Evolutionary conservation across 2,797 vertebrate genomes (phyloP).

Genomic region (Chloroceryle inda): DNA sequence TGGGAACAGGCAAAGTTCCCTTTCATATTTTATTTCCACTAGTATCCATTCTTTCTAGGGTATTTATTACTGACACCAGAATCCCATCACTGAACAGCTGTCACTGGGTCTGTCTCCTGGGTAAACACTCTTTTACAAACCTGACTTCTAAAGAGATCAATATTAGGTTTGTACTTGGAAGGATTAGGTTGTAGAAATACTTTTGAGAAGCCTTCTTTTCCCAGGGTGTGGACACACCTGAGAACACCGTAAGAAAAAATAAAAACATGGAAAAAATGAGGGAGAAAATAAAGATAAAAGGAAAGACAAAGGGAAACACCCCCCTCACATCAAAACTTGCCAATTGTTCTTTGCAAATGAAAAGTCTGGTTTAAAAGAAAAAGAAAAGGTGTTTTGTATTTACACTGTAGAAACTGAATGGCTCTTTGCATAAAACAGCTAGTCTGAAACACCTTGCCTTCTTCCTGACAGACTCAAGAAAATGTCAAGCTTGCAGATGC

Average conservation of each 20-base stretch:
- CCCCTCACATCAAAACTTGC: neutral
- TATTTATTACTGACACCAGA: slow-evolving; percentile 78
- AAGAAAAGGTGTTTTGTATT: slow-evolving; percentile 18
- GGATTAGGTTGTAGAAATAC: slow-evolving; percentile 69
- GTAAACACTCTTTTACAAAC: slow-evolving; percentile 70
- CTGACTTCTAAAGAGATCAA: slow-evolving; percentile 70
- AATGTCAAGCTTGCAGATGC: neutral
- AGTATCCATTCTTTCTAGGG: slow-evolving; percentile 63
- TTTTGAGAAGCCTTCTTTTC: slow-evolving; percentile 73
- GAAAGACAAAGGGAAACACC: neutral
- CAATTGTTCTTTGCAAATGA: slow-evolving; percentile 8
- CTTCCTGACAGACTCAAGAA: slow-evolving; percentile 66
- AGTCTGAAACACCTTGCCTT: neutral
- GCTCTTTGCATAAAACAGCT: neutral
- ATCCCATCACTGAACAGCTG: slow-evolving; percentile 72
- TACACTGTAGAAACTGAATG: neutral
- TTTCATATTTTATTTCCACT: slow-evolving; percentile 76
- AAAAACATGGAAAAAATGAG: neutral
- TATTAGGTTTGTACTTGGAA: slow-evolving; percentile 77
- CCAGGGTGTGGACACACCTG: slow-evolving; percentile 65
- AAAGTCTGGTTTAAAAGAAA: slow-evolving; percentile 6
- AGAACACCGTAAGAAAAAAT: slow-evolving; percentile 64
- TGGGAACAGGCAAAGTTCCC: slow-evolving; percentile 56
- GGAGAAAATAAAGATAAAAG: neutral
- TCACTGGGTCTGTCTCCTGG: slow-evolving; percentile 62